Percentiles rank a stretch among this genome's conserved stretches.
These are phyloP conservation scores for Micoletzkya japonica DNA, from an alignment of 2,888 invertebrate species.

Conservation along the genomic window DNA sequence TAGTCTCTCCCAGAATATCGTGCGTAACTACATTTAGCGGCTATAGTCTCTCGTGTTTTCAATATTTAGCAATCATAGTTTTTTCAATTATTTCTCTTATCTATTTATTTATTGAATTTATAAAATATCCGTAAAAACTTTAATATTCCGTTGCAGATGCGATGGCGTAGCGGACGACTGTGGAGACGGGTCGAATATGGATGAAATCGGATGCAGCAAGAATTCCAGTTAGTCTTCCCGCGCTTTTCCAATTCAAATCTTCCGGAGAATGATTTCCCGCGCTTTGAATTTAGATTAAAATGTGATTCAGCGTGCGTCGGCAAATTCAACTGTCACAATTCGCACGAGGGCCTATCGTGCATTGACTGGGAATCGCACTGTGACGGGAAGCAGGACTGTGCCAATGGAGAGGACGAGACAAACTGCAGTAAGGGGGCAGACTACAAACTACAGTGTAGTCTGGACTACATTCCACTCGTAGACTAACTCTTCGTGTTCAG, in stretches of 20 bases:
- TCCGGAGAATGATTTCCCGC: not conserved
- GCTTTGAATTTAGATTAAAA: not conserved
- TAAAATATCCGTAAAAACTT: too few species aligned
- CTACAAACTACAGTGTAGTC: not conserved
- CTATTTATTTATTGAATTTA: too few species aligned
- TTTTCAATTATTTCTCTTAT: too few species aligned
- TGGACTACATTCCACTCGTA: too few species aligned
- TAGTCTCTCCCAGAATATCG: too few species aligned
- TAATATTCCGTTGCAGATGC: slow-evolving; percentile 46
- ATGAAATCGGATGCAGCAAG: slow-evolving; percentile 59
- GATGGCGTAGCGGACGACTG: slow-evolving; percentile 62
- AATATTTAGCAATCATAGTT: too few species aligned
- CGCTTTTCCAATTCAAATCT: not conserved
- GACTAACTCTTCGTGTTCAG: slow-evolving; percentile 38
- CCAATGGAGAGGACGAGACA: slow-evolving; percentile 58
- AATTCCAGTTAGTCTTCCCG: slow-evolving; percentile 47
- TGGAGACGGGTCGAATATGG: slow-evolving; percentile 59
- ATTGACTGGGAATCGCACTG: slow-evolving; percentile 53
- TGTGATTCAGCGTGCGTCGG: slow-evolving; percentile 52
- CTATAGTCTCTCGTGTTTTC: too few species aligned
- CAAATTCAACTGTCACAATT: slow-evolving; percentile 56
- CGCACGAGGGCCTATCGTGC: slow-evolving; percentile 48
- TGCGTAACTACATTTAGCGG: too few species aligned
- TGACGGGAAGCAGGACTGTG: slow-evolving; percentile 57
- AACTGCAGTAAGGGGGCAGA: slow-evolving; percentile 53